phyloP scores from a whole-genome alignment of 2,888 invertebrate genomes.

The Chymomyza procnemis region DNA sequence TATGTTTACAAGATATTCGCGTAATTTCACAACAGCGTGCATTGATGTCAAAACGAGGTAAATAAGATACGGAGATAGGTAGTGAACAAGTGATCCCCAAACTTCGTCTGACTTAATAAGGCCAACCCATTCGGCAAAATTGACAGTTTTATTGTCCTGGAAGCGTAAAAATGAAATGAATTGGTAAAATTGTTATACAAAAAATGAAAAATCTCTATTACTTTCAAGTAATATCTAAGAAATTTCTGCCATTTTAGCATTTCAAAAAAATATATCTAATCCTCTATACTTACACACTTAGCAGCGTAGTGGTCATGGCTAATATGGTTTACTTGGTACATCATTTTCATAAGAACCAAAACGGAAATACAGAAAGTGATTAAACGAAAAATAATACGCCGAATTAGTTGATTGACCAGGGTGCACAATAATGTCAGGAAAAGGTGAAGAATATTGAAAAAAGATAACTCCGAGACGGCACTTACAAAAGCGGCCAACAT shows the following conservation, averaged over 20 bases:
- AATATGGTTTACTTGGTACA: constrained; percentile 95
- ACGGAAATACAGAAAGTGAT: constrained; percentile 88
- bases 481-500: constrained; percentile 89
- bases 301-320: constrained; percentile 85
- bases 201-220: too few species aligned
- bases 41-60: constrained; percentile 91
- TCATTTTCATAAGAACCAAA: constrained; percentile 93
- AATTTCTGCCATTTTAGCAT: too few species aligned
- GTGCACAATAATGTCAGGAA: constrained; percentile 85
- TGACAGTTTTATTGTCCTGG: constrained; percentile 34
- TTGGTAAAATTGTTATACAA: too few species aligned
- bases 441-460: constrained; percentile 90
- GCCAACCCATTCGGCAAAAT: constrained; percentile 92
- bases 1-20: constrained; percentile 84
- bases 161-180: too few species aligned
- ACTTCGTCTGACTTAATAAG: constrained; percentile 83
- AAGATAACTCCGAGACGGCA: constrained; percentile 86
- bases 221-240: too few species aligned
- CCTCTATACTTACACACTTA: constrained; percentile 87
- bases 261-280: too few species aligned
- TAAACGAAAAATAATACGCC: constrained; percentile 85
- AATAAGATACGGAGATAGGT: constrained; percentile 89
- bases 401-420: constrained; percentile 85
- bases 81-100: constrained; percentile 81
- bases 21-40: constrained; percentile 89